Evolutionary conservation across 1,140 invertebrate species (phyloP), one percentile per base, ranked within the genome.

Genomic region (Chironomus striatipennis): DNA sequence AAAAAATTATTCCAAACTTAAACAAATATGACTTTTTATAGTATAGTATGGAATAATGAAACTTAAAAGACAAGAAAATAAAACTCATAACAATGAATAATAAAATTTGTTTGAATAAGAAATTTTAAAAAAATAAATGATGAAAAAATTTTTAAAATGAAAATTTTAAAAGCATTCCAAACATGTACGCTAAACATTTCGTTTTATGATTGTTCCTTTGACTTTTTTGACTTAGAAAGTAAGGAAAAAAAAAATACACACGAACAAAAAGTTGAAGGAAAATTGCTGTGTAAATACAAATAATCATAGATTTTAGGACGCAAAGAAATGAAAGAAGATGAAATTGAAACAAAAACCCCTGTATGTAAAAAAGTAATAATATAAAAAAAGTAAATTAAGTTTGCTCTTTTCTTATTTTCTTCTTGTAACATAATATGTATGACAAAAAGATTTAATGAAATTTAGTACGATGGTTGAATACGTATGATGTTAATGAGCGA

Each of bases 261-360:
- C 24, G 47, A 57, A n/a, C 3, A 57, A 57, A 47, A 57, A 57
- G 47, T n/a, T 57, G n/a, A 20, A 70, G 24, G 9, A 70, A 70
- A 70, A n/a, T 20, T 70, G 65, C 65, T 70, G 65, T 70, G 65
- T 70, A 70, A 70, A 70, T 70, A 70, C 65, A 70, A 70, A 20
- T 70, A 70, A 70, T 70, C 17, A 17, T 70, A 70, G 65, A 70
- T 70, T 70, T 70, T 70, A 70, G 20, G 65, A 21, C 65, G n/a
- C n/a, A n/a, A 20, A 20, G n/a, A 34, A 34, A 34, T 34, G 24
- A 34, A 34, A 67, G n/a, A 67, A 18, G 18, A 70, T 18, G 17
- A 70, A 70, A 18, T 18, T 17, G 65, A 70, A 70, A 70, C 65
- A 21, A 70, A 18, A 70, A 70, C n/a, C n/a, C 65, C 65, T 18